Evolutionary conservation across 2,888 invertebrate genomes (phyloP).

Genomic region (Julus scanicus): DNA sequence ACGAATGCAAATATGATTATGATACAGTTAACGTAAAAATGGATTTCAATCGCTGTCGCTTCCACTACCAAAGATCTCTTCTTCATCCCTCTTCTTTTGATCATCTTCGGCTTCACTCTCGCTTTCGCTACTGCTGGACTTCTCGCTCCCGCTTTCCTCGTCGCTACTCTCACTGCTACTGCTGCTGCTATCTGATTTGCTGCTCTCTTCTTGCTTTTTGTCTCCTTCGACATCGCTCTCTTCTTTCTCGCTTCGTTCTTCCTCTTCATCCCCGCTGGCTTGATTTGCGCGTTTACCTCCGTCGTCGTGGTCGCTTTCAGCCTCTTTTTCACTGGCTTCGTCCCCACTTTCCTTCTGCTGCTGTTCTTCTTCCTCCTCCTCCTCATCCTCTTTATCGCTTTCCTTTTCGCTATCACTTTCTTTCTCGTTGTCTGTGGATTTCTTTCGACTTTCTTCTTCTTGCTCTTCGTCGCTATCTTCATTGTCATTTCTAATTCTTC

Average conservation of each 20-base stretch:
- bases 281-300: conserved; percentile 46
- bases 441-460: conserved; percentile 51
- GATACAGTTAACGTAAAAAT: not conserved
- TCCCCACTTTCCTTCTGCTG: conserved; percentile 49
- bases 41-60: conserved; percentile 59
- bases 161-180: conserved; percentile 62
- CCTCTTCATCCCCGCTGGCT: conserved; percentile 53
- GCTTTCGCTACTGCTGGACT: conserved; percentile 54
- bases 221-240: conserved; percentile 58
- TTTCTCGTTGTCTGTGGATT: conserved; percentile 44
- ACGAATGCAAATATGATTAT: not conserved
- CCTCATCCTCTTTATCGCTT: conserved; percentile 27
- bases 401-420: conserved; percentile 44
- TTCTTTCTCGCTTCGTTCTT: conserved; percentile 57
- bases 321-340: conserved; percentile 54
- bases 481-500: conserved; percentile 19
- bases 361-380: conserved; percentile 52
- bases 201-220: conserved; percentile 59
- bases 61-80: conserved; percentile 61
- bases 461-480: conserved; percentile 58
- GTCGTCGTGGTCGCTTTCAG: conserved; percentile 16
- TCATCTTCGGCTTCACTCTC: conserved; percentile 59
- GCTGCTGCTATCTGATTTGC: conserved; percentile 63
- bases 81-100: conserved; percentile 60
- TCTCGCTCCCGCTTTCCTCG: conserved; percentile 55